Percentiles rank a stretch among this genome's conserved stretches.
Conservation (phyloP, 2,797 vertebrate genomes). For the Melanotaenia nigrans region DNA sequence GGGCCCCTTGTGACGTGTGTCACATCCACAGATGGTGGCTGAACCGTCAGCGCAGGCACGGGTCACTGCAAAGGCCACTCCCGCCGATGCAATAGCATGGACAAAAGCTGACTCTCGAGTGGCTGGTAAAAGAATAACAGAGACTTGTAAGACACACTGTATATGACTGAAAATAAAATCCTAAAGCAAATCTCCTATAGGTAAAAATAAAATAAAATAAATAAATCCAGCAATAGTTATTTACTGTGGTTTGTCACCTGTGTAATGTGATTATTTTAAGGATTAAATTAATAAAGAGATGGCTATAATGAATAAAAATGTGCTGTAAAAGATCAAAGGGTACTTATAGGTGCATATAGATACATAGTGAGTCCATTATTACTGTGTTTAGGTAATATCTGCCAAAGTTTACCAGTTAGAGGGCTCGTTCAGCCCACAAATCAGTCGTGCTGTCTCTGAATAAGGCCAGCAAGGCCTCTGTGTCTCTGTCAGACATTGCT, state of each 20-base stretch:
- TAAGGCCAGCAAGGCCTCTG: constrained; percentile 67
- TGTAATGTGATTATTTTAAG: constrained; percentile 9
- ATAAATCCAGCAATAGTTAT: not conserved
- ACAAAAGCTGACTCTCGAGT: constrained; percentile 97
- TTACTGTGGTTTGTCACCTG: not conserved
- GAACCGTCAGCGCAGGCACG: constrained; percentile 96
- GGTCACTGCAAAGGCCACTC: constrained; percentile 95
- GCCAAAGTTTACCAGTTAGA: constrained; percentile 32
- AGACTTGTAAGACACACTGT: constrained; percentile 15
- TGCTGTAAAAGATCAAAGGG: constrained; percentile 21
- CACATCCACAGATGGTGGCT: constrained; percentile 93
- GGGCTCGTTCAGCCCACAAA: constrained; percentile 61
- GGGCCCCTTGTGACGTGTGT: constrained; percentile 91
- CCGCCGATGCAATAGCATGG: constrained; percentile 94
- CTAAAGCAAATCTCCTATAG: not conserved
- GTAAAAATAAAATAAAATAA: not conserved
- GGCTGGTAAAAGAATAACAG: constrained; percentile 79
- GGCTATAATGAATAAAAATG: constrained; percentile 13
- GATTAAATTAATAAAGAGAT: not conserved
- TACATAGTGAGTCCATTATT: constrained; percentile 21
- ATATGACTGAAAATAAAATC: not conserved
- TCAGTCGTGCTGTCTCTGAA: constrained; percentile 72
- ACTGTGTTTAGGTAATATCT: constrained; percentile 41
- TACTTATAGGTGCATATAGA: not conserved
- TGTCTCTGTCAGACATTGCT: constrained; percentile 76